Evolutionary conservation across 2,797 vertebrate genomes (phyloP).

Genomic region (Acanthurus tractus): DNA sequence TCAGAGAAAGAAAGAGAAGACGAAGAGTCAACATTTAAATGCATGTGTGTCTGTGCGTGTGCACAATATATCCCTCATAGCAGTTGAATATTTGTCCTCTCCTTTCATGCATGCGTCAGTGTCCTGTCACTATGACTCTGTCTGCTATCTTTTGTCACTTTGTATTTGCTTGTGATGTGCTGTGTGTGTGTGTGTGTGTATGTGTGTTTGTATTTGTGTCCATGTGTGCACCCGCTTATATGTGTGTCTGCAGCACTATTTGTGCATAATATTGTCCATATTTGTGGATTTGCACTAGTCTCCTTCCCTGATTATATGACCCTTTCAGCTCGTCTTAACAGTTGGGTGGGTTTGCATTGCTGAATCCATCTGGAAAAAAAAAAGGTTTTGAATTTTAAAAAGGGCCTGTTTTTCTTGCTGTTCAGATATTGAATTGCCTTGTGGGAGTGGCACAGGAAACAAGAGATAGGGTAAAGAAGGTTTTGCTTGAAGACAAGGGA

Average conservation of each 20-base stretch:
- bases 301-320: slow-evolving; percentile 26
- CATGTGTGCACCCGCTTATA: slow-evolving; percentile 25
- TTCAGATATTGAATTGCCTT: slow-evolving; percentile 26
- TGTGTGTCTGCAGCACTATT: slow-evolving; percentile 24
- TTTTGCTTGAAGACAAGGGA: background rate
- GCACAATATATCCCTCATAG: slow-evolving; percentile 53
- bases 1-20: slow-evolving; percentile 34
- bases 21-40: slow-evolving; percentile 34
- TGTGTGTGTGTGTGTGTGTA: slow-evolving; percentile 24
- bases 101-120: slow-evolving; percentile 61
- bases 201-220: slow-evolving; percentile 8
- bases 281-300: slow-evolving; percentile 7
- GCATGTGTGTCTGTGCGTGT: slow-evolving; percentile 24
- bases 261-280: slow-evolving; percentile 18
- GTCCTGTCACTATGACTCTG: slow-evolving; percentile 68
- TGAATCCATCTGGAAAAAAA: slow-evolving; percentile 6
- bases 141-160: slow-evolving; percentile 72
- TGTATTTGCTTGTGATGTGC: slow-evolving; percentile 61
- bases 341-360: background rate
- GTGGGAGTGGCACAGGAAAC: slow-evolving; percentile 11
- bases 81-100: slow-evolving; percentile 67
- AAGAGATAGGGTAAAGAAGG: background rate
- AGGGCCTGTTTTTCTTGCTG: background rate
- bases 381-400: slow-evolving; percentile 28
- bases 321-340: slow-evolving; percentile 32